These are phyloP conservation scores for Aphelocoma californica DNA, from an alignment of 2,797 vertebrate species.

Conservation along the genomic window DNA sequence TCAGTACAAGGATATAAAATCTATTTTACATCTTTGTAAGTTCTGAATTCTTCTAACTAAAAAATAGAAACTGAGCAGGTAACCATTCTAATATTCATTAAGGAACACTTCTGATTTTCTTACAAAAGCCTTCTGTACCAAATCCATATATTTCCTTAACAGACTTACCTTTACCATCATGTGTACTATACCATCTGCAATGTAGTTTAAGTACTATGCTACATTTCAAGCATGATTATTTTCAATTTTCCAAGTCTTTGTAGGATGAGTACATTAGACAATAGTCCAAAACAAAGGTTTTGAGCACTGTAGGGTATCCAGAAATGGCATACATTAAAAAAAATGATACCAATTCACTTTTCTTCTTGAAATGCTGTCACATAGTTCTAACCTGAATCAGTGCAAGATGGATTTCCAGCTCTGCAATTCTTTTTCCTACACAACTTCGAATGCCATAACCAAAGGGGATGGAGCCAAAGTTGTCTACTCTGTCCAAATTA, in stretches of 20 bases:
- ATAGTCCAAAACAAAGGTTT: background rate
- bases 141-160: background rate
- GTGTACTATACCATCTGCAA: background rate
- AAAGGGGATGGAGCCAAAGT: conserved; percentile 93
- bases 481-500: conserved; percentile 83
- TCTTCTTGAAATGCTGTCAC: background rate
- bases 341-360: background rate
- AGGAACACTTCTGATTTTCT: background rate
- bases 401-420: conserved; percentile 89
- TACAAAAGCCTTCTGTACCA: background rate
- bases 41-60: background rate
- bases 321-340: background rate
- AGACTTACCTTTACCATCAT: background rate
- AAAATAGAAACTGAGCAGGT: background rate
- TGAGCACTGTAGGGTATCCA: background rate
- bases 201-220: background rate
- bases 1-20: background rate
- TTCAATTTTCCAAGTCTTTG: background rate
- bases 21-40: background rate
- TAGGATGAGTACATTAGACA: background rate
- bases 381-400: conserved; percentile 81
- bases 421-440: conserved; percentile 87
- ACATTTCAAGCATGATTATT: background rate
- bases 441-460: conserved; percentile 92
- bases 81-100: background rate